A percentile compares a stretch with the other conserved stretches of the same genome.
Conservation (phyloP, 2,888 invertebrate genomes). For the Strigamia transsilvanica region DNA sequence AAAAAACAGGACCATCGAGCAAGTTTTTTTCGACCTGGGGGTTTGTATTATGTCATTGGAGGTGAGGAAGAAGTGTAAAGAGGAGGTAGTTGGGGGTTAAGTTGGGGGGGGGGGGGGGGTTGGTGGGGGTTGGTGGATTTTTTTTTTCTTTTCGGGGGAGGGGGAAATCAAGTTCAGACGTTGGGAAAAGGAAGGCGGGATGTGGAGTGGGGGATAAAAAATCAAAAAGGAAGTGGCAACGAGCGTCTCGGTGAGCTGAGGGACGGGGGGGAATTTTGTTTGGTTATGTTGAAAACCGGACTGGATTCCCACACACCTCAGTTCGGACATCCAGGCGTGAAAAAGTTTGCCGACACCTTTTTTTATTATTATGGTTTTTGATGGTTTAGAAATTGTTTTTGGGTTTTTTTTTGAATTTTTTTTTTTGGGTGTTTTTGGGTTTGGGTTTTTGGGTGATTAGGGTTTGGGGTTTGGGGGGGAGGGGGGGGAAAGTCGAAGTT, state of each 20-base stretch:
- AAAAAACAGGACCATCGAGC: conserved; percentile 13
- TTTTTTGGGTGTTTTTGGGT: neutral
- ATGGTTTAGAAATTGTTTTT: no score
- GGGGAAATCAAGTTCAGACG: conserved; percentile 42
- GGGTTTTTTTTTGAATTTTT: no score
- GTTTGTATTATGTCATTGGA: conserved; percentile 42
- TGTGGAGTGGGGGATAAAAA: conserved; percentile 41
- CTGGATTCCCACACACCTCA: conserved; percentile 42
- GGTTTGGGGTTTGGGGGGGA: no score
- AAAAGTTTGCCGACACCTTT: conserved; percentile 6
- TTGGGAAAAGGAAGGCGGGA: conserved; percentile 44
- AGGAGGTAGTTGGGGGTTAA: conserved; percentile 24
- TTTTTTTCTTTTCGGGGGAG: conserved; percentile 35
- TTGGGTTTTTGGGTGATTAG: no score
- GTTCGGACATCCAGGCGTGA: conserved; percentile 42
- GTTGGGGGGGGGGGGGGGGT: neutral
- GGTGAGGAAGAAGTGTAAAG: conserved; percentile 39
- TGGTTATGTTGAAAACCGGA: conserved; percentile 10
- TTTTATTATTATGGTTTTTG: neutral
- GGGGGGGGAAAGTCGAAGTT: no score
- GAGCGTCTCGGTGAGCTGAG: neutral
- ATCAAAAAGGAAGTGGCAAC: conserved; percentile 29
- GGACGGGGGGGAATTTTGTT: neutral
- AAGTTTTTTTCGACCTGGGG: conserved; percentile 26
- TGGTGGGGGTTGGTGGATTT: neutral